These are phyloP conservation scores for Ceramica pisi DNA, from an alignment of 2,888 invertebrate species.

Conservation along the genomic window DNA sequence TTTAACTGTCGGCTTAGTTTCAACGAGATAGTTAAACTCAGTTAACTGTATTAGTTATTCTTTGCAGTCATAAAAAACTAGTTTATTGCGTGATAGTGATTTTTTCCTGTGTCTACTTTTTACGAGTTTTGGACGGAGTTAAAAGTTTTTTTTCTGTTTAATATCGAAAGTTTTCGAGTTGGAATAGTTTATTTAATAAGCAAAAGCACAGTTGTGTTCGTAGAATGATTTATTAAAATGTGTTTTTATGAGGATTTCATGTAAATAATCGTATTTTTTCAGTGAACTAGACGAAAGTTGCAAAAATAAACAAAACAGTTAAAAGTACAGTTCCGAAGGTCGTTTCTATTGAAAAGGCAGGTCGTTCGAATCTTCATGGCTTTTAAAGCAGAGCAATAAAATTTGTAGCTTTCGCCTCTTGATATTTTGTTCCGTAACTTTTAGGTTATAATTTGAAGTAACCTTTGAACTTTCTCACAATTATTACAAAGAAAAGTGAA, in stretches of 20 bases:
- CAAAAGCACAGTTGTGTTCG: not conserved
- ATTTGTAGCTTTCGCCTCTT: constrained; percentile 33
- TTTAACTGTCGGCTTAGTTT: constrained; percentile 65
- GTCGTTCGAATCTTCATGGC: constrained; percentile 23
- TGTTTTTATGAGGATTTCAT: constrained; percentile 26
- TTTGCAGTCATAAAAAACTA: constrained; percentile 60
- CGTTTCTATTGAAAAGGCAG: constrained; percentile 32
- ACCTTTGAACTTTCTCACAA: constrained; percentile 42
- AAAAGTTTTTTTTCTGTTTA: constrained; percentile 45
- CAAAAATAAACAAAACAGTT: constrained; percentile 39
- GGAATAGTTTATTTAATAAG: constrained; percentile 35
- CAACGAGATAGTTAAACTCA: constrained; percentile 58
- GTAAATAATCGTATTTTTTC: constrained; percentile 35
- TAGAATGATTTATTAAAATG: constrained; percentile 35
- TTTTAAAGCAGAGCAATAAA: constrained; percentile 31
- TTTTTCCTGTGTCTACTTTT: constrained; percentile 51
- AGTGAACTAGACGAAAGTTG: constrained; percentile 19
- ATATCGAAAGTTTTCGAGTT: constrained; percentile 48
- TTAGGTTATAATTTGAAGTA: constrained; percentile 23
- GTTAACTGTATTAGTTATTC: constrained; percentile 64
- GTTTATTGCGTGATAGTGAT: constrained; percentile 60
- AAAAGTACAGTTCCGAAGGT: constrained; percentile 27
- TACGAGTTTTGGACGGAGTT: constrained; percentile 48
- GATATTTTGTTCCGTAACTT: constrained; percentile 14
- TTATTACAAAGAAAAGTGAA: constrained; percentile 31